Conservation (phyloP, 2,113 vertebrate genomes). For the Peucedramus taeniatus region DNA sequence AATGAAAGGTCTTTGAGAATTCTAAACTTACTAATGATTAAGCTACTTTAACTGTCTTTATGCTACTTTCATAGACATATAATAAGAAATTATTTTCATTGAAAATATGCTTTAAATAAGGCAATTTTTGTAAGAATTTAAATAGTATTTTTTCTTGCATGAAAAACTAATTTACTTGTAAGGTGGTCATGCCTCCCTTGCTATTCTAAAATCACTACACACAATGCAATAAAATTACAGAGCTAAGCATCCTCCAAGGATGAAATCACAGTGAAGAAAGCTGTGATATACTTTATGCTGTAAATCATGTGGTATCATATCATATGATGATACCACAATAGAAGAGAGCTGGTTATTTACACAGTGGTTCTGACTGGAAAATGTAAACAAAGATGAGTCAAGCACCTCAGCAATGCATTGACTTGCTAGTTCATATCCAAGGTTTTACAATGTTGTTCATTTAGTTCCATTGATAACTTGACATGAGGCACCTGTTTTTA, state of each 20-base stretch:
- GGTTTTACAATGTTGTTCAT: background rate
- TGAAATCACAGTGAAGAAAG: conserved; percentile 62
- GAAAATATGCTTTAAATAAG: conserved; percentile 63
- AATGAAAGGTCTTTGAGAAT: conserved; percentile 6
- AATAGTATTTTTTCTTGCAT: background rate
- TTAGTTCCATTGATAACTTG: background rate
- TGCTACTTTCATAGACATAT: conserved; percentile 28
- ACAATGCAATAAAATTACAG: conserved; percentile 48
- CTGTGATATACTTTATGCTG: conserved; percentile 40
- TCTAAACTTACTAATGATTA: background rate
- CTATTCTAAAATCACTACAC: conserved; percentile 12
- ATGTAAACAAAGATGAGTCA: conserved; percentile 68
- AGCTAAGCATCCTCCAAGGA: conserved; percentile 50
- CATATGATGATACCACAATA: conserved; percentile 28
- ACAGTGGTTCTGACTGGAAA: conserved; percentile 55
- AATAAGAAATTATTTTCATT: conserved; percentile 53
- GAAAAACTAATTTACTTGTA: background rate
- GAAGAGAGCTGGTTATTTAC: conserved; percentile 56
- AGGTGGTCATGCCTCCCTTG: background rate
- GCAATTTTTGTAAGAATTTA: conserved; percentile 45
- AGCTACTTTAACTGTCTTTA: conserved; percentile 9
- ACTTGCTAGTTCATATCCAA: background rate
- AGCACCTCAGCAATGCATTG: conserved; percentile 46
- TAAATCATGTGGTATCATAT: conserved; percentile 12
- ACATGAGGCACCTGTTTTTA: conserved; percentile 39